Evolutionary conservation across 2,797 vertebrate genomes (phyloP).

Genomic region (Sciaenops ocellatus): DNA sequence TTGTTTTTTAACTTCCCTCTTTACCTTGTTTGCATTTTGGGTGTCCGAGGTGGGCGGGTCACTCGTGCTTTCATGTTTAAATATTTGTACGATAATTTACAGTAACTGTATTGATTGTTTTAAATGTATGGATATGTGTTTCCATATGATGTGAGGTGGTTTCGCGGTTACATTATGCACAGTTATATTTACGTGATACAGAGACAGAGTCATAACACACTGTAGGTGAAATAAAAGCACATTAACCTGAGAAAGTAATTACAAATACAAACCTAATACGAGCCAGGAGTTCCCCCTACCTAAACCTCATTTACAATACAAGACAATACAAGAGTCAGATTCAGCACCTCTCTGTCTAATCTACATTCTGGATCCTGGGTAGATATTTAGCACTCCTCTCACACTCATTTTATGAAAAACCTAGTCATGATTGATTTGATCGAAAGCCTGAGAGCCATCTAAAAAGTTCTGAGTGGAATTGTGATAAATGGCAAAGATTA

Average conservation of each 20-base stretch:
- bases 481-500: conserved; percentile 9
- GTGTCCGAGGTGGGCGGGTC: too few relatives aligned
- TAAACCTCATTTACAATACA: neutral
- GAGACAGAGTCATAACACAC: neutral
- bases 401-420: conserved; percentile 3
- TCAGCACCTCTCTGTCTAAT: neutral
- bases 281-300: neutral
- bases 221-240: neutral
- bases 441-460: neutral
- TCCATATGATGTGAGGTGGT: neutral
- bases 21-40: too few relatives aligned
- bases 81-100: too few relatives aligned
- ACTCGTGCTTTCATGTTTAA: too few relatives aligned
- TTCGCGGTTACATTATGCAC: neutral
- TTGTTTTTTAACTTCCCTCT: too few relatives aligned
- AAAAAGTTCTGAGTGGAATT: neutral
- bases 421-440: conserved; percentile 10
- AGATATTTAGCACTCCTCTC: neutral
- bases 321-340: neutral
- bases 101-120: too few relatives aligned
- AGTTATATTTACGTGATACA: too few relatives aligned
- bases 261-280: too few relatives aligned
- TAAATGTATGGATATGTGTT: neutral
- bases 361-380: conserved; percentile 1
- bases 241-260: neutral